Base-by-base conservation (phyloP, 2,797 vertebrate genomes). In the Sebastes miniatus region DNA sequence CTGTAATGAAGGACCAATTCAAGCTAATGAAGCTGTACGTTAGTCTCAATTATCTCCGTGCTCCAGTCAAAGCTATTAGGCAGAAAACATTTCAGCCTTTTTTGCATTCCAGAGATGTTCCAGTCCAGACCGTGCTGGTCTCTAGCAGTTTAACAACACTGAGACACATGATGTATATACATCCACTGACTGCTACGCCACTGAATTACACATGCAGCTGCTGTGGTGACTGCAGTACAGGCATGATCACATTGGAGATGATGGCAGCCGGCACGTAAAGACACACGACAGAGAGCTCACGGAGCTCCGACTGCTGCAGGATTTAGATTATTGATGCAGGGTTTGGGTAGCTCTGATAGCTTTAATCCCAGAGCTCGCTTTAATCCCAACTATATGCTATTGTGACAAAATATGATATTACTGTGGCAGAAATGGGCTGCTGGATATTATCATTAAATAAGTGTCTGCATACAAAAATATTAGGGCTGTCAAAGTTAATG, bases 261-360 rank as follows among this genome's bases (percentile, higher is more conserved):
- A 52, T 18, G 43, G 43, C 83, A 80, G 29, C 20, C 18, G 20
- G 71, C 83, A 77, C 59, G 62, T 57, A 8, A 65, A 71, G 61
- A 84, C 81, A 47, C 73, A 72, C 67, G 76, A 71, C 78, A 63
- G 73, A 1, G 52, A 31, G 56, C 72, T 61, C 39, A 59, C 8
- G 62, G 66, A 39, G 36, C 36, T 66, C 54, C 76, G 50, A 1
- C 31, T 71, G 79, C 82, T 81, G 80, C 80, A 54, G 76, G 69
- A 76, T 88, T 78, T 29, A 73, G 74, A 83, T 75, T 66, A 84
- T 50, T 82, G 83, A 84, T 83, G 81, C 79, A 63, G 59, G 12
- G 31, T 39, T 69, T 32, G 70, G 54, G 64, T 10, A 6, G 31
- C 22, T 73, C 50, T 4, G 65, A 69, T 71, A 32, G n/a, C 74